These are phyloP conservation scores for Drosophila biarmipes DNA, from an alignment of 1,140 invertebrate species.

Conservation along the genomic window DNA sequence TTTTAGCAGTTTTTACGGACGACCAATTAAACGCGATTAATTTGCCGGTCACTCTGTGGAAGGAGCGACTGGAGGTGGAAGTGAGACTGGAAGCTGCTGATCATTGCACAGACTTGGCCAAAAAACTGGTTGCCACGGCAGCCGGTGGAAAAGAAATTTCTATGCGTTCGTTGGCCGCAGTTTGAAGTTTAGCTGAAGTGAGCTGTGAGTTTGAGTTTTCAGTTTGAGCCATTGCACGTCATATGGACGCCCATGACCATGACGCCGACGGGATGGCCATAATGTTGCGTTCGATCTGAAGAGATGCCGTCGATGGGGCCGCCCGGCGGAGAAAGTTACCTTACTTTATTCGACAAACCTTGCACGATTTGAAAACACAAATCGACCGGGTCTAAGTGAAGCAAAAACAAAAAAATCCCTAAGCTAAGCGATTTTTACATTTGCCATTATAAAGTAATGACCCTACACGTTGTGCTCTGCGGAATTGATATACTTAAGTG, in stretches of 20 bases:
- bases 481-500: constrained; percentile 81
- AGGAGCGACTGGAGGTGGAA: constrained; percentile 6
- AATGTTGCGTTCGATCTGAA: constrained; percentile 27
- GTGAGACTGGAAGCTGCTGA: constrained; percentile 15
- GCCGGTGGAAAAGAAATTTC: constrained; percentile 67
- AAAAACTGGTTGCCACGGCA: constrained; percentile 65
- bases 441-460: constrained; percentile 32
- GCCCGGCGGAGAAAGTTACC: constrained; percentile 74
- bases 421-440: constrained; percentile 44
- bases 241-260: constrained; percentile 79
- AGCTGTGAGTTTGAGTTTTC: constrained; percentile 23
- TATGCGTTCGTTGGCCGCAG: constrained; percentile 74
- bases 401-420: constrained; percentile 61
- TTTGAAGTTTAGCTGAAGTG: constrained; percentile 20
- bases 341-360: constrained; percentile 20
- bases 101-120: constrained; percentile 2
- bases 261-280: constrained; percentile 49
- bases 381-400: not conserved
- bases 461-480: constrained; percentile 38
- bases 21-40: constrained; percentile 45
- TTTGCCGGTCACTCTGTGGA: constrained; percentile 36
- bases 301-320: constrained; percentile 37
- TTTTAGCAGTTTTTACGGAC: constrained; percentile 44
- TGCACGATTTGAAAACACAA: constrained; percentile 40
- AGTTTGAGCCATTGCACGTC: constrained; percentile 69